Evolutionary conservation across 2,797 vertebrate species (phyloP).

Genomic region (Oreortyx pictus): DNA sequence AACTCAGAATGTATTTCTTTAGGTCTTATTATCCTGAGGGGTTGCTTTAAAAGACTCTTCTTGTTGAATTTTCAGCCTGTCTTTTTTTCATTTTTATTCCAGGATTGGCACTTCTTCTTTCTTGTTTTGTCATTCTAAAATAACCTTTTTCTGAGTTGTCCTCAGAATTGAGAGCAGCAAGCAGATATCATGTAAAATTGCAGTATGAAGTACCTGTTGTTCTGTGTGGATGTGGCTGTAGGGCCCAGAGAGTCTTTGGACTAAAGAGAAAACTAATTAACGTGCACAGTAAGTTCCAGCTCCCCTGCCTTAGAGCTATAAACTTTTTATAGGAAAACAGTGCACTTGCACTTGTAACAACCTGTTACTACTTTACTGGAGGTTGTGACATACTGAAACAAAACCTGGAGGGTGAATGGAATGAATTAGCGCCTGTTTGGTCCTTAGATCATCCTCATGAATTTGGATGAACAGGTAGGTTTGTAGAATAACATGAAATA

Average conservation of each 20-base stretch:
- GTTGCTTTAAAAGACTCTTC: background rate
- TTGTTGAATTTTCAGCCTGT: background rate
- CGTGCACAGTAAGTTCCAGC: background rate
- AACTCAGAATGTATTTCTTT: background rate
- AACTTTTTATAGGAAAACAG: background rate
- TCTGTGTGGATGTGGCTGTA: background rate
- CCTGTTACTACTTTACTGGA: background rate
- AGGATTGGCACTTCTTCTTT: background rate
- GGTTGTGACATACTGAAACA: background rate
- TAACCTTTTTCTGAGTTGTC: background rate
- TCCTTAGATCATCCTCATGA: background rate
- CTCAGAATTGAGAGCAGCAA: background rate
- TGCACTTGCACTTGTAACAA: background rate
- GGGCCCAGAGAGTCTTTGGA: background rate
- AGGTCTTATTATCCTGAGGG: background rate
- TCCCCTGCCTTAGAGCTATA: slow-evolving; percentile 11
- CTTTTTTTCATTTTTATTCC: background rate
- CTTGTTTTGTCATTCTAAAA: background rate
- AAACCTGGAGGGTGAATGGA: slow-evolving; percentile 8
- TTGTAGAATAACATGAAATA: background rate
- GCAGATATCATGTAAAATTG: background rate
- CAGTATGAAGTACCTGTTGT: background rate
- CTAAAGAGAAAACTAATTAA: slow-evolving; percentile 34
- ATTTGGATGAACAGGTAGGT: background rate
- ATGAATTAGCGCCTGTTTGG: background rate